Percentiles rank a stretch among this genome's conserved stretches.
Conservation (phyloP, 2,888 invertebrate species). For the Teleiodes luculella region DNA sequence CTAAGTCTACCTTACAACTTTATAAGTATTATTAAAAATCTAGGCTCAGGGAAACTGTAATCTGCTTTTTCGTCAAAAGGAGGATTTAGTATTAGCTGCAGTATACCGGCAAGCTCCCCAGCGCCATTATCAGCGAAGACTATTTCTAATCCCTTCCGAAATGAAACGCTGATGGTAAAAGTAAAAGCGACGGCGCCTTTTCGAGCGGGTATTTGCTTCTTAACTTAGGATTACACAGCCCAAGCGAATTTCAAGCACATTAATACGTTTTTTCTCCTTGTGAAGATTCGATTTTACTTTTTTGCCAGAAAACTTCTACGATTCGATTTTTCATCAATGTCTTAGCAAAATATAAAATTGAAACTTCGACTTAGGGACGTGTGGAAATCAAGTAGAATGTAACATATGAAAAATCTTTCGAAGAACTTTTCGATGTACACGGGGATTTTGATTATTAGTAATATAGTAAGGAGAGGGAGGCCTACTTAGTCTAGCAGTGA, state of each 20-base stretch:
- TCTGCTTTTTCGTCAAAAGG: too few relatives aligned
- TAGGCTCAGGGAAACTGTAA: too few relatives aligned
- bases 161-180: not conserved
- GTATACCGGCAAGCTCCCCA: not conserved
- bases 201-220: conserved; percentile 3
- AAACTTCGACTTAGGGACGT: too few relatives aligned
- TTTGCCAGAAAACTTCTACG: too few relatives aligned
- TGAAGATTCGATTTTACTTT: not conserved
- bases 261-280: not conserved
- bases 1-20: not conserved
- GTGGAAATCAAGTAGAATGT: too few relatives aligned
- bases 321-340: too few relatives aligned
- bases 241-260: not conserved
- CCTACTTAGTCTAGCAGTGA: too few relatives aligned
- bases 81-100: not conserved
- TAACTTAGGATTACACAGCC: conserved; percentile 4
- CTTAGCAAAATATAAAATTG: not conserved
- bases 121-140: not conserved
- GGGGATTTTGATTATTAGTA: too few relatives aligned
- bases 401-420: too few relatives aligned
- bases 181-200: not conserved
- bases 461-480: too few relatives aligned
- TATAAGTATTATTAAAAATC: too few relatives aligned
- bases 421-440: too few relatives aligned
- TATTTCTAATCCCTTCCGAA: conserved; percentile 2